Conservation (phyloP, 2,113 vertebrate genomes). For the western clawed frog (Xenopus tropicalis) region DNA sequence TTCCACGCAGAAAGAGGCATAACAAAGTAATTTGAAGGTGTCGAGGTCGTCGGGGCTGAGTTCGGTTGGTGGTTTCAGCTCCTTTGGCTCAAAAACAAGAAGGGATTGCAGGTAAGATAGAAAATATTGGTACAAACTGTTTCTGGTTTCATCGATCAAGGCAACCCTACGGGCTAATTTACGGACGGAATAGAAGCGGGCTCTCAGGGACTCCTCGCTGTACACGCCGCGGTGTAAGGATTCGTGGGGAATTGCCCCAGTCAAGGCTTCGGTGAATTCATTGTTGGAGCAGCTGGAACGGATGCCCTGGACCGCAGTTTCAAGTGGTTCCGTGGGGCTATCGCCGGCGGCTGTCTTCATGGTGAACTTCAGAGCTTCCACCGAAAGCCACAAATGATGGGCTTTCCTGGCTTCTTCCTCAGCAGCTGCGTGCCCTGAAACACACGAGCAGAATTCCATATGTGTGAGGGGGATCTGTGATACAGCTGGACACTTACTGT, state of each 20-base stretch:
- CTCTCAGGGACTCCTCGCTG: conserved; percentile 85
- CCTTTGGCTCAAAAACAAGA: conserved; percentile 76
- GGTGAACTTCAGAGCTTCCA: conserved; percentile 82
- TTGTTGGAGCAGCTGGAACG: conserved; percentile 70
- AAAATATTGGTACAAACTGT: conserved; percentile 95
- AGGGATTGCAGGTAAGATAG: conserved; percentile 90
- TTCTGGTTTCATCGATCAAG: conserved; percentile 86
- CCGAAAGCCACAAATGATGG: conserved; percentile 92
- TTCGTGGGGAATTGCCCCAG: conserved; percentile 74
- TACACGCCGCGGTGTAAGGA: conserved; percentile 84
- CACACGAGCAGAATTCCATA: background rate
- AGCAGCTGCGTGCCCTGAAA: conserved; percentile 79
- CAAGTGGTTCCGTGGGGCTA: conserved; percentile 72
- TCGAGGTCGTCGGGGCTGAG: conserved; percentile 76
- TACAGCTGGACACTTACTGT: too few species aligned
- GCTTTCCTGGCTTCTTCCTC: conserved; percentile 89
- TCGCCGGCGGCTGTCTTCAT: conserved; percentile 72
- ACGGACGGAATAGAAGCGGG: conserved; percentile 78
- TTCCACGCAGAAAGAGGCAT: conserved; percentile 88
- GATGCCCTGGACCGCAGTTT: conserved; percentile 70
- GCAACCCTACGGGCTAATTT: conserved; percentile 82
- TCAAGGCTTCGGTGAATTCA: conserved; percentile 78
- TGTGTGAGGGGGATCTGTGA: too few species aligned
- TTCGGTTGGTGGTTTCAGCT: conserved; percentile 75
- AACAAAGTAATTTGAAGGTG: conserved; percentile 86